Evolutionary conservation across 2,888 invertebrate species (phyloP).

Genomic region (Tetropium fuscum): DNA sequence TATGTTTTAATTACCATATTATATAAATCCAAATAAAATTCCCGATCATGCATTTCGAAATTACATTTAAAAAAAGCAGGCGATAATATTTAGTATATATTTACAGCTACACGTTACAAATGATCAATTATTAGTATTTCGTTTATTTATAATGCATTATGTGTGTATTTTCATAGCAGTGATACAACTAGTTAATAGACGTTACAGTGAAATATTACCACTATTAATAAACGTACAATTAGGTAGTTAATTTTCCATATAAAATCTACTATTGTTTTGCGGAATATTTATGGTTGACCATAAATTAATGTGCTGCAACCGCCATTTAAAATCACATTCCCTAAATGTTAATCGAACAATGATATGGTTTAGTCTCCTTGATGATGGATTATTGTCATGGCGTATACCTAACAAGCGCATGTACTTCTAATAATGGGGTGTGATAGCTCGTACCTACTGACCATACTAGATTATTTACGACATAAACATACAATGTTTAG

Average conservation of each 20-base stretch:
- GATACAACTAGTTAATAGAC: slow-evolving; percentile 2
- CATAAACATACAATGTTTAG: slow-evolving; percentile 39
- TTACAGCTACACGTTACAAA: slow-evolving; percentile 6
- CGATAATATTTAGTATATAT: slow-evolving; percentile 23
- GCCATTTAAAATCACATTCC: slow-evolving; percentile 57
- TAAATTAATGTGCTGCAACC: slow-evolving; percentile 56
- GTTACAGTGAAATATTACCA: slow-evolving; percentile 14
- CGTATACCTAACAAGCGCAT: slow-evolving; percentile 48
- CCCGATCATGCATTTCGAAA: too few species aligned
- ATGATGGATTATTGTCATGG: slow-evolving; percentile 53
- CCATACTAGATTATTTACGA: slow-evolving; percentile 54
- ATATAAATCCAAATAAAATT: too few species aligned
- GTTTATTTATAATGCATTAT: too few species aligned
- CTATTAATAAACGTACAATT: slow-evolving; percentile 11
- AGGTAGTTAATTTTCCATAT: slow-evolving; percentile 5
- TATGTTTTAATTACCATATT: too few species aligned
- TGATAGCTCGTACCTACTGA: slow-evolving; percentile 49
- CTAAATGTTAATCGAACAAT: slow-evolving; percentile 60
- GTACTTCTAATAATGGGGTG: slow-evolving; percentile 51
- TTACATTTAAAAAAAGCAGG: slow-evolving; percentile 19
- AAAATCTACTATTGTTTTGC: slow-evolving; percentile 15
- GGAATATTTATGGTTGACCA: slow-evolving; percentile 31
- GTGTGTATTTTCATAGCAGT: slow-evolving; percentile 7
- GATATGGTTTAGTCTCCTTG: slow-evolving; percentile 49
- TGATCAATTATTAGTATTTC: slow-evolving; percentile 13